Evolutionary conservation across 2,113 vertebrate species (phyloP), one percentile per base, ranked within the genome.

Genomic region (Cynopterus brachyotis): DNA sequence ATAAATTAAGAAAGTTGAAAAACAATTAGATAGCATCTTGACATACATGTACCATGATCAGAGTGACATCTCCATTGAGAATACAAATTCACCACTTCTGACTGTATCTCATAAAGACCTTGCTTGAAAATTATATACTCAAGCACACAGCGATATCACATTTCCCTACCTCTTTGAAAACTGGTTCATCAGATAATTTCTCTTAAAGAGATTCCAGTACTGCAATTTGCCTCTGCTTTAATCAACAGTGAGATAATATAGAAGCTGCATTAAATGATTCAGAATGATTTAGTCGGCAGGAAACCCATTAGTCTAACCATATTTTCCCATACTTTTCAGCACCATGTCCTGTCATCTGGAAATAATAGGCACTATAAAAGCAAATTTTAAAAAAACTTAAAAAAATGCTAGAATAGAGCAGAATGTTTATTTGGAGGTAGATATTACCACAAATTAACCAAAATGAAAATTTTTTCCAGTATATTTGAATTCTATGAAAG

Each of bases 251-350:
- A 40, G 90, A 98, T 98, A 98, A 98, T 98, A 92, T 97, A 97
- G 96, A 98, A 98, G 96, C 97, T 57, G 64, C 85, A 0, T 98
- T 98, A 97, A 98, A 96, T 98, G 98, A 98, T 97, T 98, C 97
- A 96, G 95, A 98, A 98, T 98, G 95, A 98, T 98, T 98, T 98
- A 92, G 95, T 98, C 97, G 94, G 90, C 98, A 98, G 98, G 97
- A 98, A 98, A 97, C 94, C 97, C 98, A 98, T 98, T 99, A 98
- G 98, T 98, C 98, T 98, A 97, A 98, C 98, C 97, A 89, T 98
- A 98, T 98, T 99, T 99, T 98, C 98, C 98, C 98, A 98, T 98
- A 98, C 95, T 98, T 99, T 98, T 99, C 98, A 98, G 98, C 98
- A 98, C 98, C 92, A 96, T 98, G 98, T 98, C 85, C 97, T 97